A percentile compares a stretch with the other conserved stretches of the same genome.
phyloP scores from a whole-genome alignment of 2,113 vertebrate species.

The Gavia stellata region DNA sequence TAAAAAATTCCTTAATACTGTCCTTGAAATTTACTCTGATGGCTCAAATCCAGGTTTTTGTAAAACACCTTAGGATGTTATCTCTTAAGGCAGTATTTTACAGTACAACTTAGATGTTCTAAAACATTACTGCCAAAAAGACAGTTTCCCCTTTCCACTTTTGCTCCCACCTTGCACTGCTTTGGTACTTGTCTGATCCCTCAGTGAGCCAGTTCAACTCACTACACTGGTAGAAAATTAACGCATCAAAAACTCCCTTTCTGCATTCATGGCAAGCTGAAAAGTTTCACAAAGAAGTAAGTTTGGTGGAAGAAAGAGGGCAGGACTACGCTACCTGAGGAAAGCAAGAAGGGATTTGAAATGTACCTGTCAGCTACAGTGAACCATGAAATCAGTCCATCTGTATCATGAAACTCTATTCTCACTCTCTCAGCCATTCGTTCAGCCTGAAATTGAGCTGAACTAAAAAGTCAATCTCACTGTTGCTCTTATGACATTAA shows the following conservation, averaged over 20 bases:
- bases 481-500: not conserved
- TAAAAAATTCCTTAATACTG: not conserved
- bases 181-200: not conserved
- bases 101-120: not conserved
- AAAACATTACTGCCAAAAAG: not conserved
- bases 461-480: not conserved
- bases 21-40: not conserved
- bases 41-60: not conserved
- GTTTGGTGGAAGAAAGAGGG: not conserved
- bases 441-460: not conserved
- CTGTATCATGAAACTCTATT: not conserved
- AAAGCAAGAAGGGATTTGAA: not conserved
- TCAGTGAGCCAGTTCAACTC: not conserved
- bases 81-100: not conserved
- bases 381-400: not conserved
- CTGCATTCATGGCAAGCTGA: not conserved
- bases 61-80: not conserved
- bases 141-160: not conserved
- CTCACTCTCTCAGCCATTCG: not conserved
- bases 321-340: not conserved
- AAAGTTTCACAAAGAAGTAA: not conserved
- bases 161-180: not conserved
- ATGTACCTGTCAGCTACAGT: not conserved
- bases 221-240: not conserved
- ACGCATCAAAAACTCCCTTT: fast-evolving